These are phyloP conservation scores for Sarcophaga carnaria DNA, from an alignment of 2,888 invertebrate species.

Conservation along the genomic window DNA sequence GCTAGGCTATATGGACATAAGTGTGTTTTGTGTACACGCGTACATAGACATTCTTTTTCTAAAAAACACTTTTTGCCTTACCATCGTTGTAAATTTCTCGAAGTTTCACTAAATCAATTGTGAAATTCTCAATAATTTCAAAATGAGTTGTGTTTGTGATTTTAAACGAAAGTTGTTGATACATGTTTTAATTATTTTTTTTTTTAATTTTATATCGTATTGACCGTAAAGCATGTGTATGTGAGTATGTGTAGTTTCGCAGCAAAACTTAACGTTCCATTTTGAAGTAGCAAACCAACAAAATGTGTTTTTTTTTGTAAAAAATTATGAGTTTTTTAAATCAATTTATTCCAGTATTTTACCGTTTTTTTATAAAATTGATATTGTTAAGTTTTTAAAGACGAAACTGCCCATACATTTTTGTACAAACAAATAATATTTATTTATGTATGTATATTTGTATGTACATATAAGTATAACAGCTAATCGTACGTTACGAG, in stretches of 20 bases:
- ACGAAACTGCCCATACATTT: neutral
- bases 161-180: neutral
- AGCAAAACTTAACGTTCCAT: no score
- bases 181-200: neutral
- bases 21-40: neutral
- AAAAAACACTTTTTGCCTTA: constrained; percentile 81
- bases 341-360: neutral
- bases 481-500: no score
- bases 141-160: neutral
- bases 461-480: no score
- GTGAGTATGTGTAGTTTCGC: no score
- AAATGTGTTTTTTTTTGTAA: neutral
- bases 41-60: constrained; percentile 71
- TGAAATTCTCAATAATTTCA: constrained; percentile 67
- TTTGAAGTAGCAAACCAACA: no score
- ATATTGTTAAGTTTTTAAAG: neutral
- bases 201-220: neutral
- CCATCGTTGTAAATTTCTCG: constrained; percentile 79
- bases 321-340: neutral
- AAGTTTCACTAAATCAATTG: constrained; percentile 74
- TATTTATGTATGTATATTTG: no score
- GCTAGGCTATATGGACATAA: neutral
- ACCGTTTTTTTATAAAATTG: neutral
- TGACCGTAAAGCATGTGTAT: no score
- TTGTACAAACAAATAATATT: neutral